Percentiles rank a stretch among this genome's conserved stretches.
These are phyloP conservation scores for Oreochromis tanganicae DNA, from an alignment of 2,113 vertebrate species.

Conservation along the genomic window DNA sequence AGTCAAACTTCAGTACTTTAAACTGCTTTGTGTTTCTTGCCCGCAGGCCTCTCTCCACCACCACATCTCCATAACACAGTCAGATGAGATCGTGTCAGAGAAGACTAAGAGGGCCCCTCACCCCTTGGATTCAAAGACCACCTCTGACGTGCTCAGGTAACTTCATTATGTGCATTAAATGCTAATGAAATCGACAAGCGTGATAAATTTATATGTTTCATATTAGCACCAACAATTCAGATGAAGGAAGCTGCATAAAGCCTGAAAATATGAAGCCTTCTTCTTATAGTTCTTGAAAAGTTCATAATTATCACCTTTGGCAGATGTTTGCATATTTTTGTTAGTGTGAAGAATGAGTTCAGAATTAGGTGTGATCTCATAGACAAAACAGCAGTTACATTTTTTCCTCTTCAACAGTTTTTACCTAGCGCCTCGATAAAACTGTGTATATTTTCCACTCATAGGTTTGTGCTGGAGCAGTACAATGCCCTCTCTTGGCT, in stretches of 20 bases:
- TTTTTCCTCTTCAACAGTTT: not conserved
- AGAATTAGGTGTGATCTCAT: not conserved
- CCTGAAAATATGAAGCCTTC: not conserved
- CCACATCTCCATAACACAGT: constrained; percentile 93
- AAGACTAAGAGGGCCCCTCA: constrained; percentile 90
- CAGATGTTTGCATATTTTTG: not conserved
- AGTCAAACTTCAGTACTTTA: not conserved
- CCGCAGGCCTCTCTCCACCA: constrained; percentile 91
- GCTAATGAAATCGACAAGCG: not conserved
- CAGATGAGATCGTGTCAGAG: constrained; percentile 85
- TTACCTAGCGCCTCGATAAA: not conserved
- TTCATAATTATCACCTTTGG: not conserved
- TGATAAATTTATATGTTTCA: not conserved
- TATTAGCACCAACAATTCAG: not conserved
- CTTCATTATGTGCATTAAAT: not conserved
- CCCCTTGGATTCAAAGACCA: constrained; percentile 97
- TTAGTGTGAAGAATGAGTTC: not conserved
- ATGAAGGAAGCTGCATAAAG: not conserved
- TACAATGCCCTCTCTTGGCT: constrained; percentile 99
- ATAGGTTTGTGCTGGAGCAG: constrained; percentile 97
- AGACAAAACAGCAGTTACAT: not conserved
- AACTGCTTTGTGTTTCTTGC: not conserved
- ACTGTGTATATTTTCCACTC: not conserved
- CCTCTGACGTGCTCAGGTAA: constrained; percentile 97
- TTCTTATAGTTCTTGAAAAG: not conserved